These are phyloP conservation scores for zebrafish (Danio rerio) DNA, from an alignment of 2,113 vertebrate genomes.

Conservation along the genomic window GRCz12tu NC_133178.1:41583001-41583500, in stretches of 20 bases:
- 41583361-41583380: constrained; percentile 54
- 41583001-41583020: not conserved
- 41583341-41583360: constrained; percentile 47
- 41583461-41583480: not conserved
- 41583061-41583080: not conserved
- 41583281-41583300: constrained; percentile 34
- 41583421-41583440: constrained; percentile 34
- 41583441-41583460: constrained; percentile 41
- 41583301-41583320: constrained; percentile 53
- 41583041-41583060: not conserved
- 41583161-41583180: not conserved
- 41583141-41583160: not conserved
- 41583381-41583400: constrained; percentile 29
- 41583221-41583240: constrained; percentile 50
- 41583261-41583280: constrained; percentile 21
- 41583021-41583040: not conserved
- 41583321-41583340: constrained; percentile 57
- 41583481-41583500: constrained; percentile 19
- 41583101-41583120: not conserved
- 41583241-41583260: constrained; percentile 48
- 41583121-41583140: constrained; percentile 17
- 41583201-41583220: constrained; percentile 43
- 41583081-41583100: not conserved
- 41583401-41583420: constrained; percentile 42
- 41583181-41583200: constrained; percentile 31